Conservation (phyloP, 2,888 invertebrate species). For the Eurytoma californica region DNA sequence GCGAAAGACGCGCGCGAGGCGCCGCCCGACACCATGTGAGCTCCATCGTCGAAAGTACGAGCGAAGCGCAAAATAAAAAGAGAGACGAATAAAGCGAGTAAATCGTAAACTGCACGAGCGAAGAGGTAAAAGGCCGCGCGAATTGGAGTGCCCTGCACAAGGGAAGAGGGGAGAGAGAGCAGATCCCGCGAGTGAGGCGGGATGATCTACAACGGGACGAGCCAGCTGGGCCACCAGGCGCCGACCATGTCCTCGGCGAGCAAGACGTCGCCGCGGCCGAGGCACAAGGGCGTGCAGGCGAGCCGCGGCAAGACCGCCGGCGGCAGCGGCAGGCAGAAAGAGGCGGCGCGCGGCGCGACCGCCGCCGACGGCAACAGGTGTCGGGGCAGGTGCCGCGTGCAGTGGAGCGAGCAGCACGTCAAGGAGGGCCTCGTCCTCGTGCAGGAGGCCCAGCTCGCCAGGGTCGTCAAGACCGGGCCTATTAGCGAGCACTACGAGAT, state of each 20-base stretch:
- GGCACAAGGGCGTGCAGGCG: conserved; percentile 59
- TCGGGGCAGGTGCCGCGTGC: conserved; percentile 73
- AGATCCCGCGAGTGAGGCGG: not conserved
- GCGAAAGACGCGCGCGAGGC: conserved; percentile 66
- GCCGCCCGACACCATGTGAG: conserved; percentile 19
- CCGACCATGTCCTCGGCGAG: conserved; percentile 71
- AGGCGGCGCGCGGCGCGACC: not conserved
- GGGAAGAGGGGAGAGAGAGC: not conserved
- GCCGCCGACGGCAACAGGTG: conserved; percentile 58
- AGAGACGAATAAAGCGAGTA: not conserved
- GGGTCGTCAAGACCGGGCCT: conserved; percentile 76
- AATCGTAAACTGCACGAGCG: not conserved
- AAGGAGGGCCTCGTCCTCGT: conserved; percentile 76
- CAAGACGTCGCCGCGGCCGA: conserved; percentile 70
- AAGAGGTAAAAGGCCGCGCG: not conserved
- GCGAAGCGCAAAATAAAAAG: not conserved
- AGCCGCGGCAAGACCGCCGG: conserved; percentile 62
- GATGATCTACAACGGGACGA: conserved; percentile 65
- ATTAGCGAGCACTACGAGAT: conserved; percentile 76
- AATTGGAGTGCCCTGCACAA: not conserved
- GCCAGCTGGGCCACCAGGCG: conserved; percentile 67
- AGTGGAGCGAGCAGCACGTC: conserved; percentile 76
- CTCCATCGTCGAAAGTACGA: too few relatives aligned
- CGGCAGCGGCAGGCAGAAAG: conserved; percentile 65
- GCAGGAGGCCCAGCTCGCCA: conserved; percentile 74